phyloP scores from a whole-genome alignment of 2,888 invertebrate species.

The Emmelina monodactyla region DNA sequence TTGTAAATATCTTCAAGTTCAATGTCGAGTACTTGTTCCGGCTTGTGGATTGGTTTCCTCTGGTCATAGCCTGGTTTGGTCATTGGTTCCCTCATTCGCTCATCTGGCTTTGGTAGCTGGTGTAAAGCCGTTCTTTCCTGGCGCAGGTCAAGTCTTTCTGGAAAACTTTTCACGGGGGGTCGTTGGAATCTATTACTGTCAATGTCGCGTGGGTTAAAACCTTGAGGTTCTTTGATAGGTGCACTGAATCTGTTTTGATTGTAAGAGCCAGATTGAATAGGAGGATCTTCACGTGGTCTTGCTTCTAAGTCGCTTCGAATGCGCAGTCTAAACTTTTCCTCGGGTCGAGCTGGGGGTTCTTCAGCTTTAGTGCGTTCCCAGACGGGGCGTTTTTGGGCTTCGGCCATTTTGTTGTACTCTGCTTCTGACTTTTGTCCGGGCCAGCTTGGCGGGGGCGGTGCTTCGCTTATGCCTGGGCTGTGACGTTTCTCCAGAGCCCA shows the following conservation, averaged over 20 bases:
- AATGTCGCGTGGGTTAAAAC: slow-evolving; percentile 3
- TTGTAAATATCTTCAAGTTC: slow-evolving; percentile 46
- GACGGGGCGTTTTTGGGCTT: background rate
- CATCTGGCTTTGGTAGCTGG: background rate
- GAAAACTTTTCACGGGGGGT: slow-evolving; percentile 14
- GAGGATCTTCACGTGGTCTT: background rate
- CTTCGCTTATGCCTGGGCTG: slow-evolving; percentile 32
- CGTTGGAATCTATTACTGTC: slow-evolving; percentile 8
- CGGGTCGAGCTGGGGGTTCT: no score
- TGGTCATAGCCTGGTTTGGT: background rate
- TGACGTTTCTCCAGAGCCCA: slow-evolving; percentile 50
- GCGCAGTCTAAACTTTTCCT: no score
- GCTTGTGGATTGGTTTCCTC: background rate
- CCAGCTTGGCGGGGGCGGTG: slow-evolving; percentile 48
- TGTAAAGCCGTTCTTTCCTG: background rate
- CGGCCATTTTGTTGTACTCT: slow-evolving; percentile 12
- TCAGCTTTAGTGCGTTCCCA: background rate
- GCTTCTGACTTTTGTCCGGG: slow-evolving; percentile 27
- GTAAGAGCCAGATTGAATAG: background rate
- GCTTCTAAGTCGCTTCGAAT: background rate
- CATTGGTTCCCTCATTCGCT: no score
- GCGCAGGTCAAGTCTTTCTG: background rate
- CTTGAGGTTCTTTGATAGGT: background rate
- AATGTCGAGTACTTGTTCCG: slow-evolving; percentile 20
- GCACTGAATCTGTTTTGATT: background rate